Evolutionary conservation across 2,888 invertebrate genomes (phyloP), one percentile per base, ranked within the genome.

Genomic region (Sisyra nigra): DNA sequence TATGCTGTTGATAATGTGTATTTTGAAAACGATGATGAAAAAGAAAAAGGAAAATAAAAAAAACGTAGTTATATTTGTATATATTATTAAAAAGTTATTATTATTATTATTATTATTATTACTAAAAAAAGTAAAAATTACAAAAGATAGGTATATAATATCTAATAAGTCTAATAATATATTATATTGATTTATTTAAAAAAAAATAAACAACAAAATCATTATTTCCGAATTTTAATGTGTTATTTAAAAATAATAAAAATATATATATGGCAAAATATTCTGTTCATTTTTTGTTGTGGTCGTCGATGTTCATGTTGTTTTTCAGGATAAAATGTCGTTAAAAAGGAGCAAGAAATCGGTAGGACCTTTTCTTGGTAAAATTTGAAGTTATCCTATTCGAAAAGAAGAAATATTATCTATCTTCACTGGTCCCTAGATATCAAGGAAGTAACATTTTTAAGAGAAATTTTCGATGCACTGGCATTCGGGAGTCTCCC

Each of bases 161-260:
- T 34, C 34, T 31, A 31, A n/a, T 41, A 37, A 37, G 37, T 17
- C 37, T 37, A 37, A 18, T 36, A 36, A 36, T 37, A 18, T 15
- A 37, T 37, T 42, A 42, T 42, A 34, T 42, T 42, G 42, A 42
- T 24, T 43, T 43, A 11, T 34, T 38, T 43, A 29, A 38, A n/a
- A 41, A 19, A 33, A 13, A 34, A 33, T 13, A 18, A 43, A 40
- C 40, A 32, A 19, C 37, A 37, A 37, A 35, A 37, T 18, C 37
- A 40, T 40, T 61, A 61, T 37, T 60, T 62, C 61, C 61, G 60
- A 59, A 62, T 62, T 58, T 60, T 62, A 60, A 61, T 59, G 61
- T 62, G 61, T 61, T 61, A 62, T 60, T 59, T 56, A 55, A 53
- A 55, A n/a, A n/a, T n/a, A n/a, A 60, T 59, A 60, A 59, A 58